A percentile compares a stretch with the other conserved stretches of the same genome.
phyloP scores from a whole-genome alignment of 2,113 vertebrate genomes.

The Astatotilapia flaviijosephi region DNA sequence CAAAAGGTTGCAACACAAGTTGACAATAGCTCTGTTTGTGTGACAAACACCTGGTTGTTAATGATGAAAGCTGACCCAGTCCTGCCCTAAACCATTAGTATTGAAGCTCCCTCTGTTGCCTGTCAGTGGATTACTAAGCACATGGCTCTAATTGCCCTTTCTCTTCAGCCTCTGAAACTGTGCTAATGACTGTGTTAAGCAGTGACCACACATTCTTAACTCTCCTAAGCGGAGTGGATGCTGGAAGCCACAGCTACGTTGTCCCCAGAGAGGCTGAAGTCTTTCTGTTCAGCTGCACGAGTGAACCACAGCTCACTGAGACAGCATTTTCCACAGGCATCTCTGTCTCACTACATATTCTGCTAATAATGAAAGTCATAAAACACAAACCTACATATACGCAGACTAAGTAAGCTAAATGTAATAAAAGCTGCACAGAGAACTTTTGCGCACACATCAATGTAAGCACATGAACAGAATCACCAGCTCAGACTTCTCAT shows the following conservation, averaged over 20 bases:
- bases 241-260: background rate
- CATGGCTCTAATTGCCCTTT: slow-evolving; percentile 10
- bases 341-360: background rate
- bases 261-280: background rate
- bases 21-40: background rate
- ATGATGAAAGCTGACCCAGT: background rate
- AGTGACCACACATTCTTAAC: slow-evolving; percentile 25
- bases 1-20: background rate
- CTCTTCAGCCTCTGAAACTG: background rate
- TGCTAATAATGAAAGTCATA: background rate
- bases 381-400: background rate
- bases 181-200: slow-evolving; percentile 33
- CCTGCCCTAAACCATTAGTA: background rate
- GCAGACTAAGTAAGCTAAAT: background rate
- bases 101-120: background rate
- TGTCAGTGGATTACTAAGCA: background rate
- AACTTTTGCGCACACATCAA: background rate
- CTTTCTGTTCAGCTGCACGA: background rate
- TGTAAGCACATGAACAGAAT: background rate
- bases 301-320: background rate
- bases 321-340: background rate
- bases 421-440: background rate
- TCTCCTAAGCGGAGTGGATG: background rate
- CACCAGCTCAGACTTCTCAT: slow-evolving; percentile 13
- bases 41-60: background rate